These are phyloP conservation scores for Platynereis dumerilii DNA, from an alignment of 2,888 invertebrate species.

Conservation along the genomic window DNA sequence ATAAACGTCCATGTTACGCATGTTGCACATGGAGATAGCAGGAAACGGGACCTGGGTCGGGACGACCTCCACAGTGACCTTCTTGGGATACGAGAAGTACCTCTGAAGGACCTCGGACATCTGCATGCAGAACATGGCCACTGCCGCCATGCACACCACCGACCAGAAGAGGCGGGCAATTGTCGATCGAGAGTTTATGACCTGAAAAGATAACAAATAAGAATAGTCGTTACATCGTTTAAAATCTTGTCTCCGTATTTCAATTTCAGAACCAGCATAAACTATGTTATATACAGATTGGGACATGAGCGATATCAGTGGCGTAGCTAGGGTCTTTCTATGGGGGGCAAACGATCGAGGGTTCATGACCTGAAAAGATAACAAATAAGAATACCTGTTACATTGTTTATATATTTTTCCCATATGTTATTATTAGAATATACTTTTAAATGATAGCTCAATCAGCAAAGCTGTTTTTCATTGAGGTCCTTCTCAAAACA, in stretches of 20 bases:
- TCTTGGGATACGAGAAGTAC: conserved; percentile 38
- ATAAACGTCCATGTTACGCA: conserved; percentile 39
- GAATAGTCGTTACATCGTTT: no score
- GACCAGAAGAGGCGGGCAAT: conserved; percentile 35
- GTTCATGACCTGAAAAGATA: conserved; percentile 28
- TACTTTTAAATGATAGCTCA: no score
- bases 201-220: conserved; percentile 10
- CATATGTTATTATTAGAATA: no score
- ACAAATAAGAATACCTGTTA: not conserved
- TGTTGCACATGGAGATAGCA: conserved; percentile 39
- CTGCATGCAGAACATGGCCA: conserved; percentile 38
- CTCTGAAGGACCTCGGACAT: conserved; percentile 37
- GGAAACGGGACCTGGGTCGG: conserved; percentile 38
- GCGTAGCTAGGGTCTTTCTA: no score
- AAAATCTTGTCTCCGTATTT: no score
- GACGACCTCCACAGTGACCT: conserved; percentile 40
- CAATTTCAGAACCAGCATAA: no score
- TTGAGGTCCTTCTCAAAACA: no score
- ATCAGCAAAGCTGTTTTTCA: no score
- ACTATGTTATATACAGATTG: no score
- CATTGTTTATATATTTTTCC: no score
- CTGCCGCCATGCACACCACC: conserved; percentile 36
- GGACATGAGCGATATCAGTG: no score
- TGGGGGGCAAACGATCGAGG: conserved; percentile 29
- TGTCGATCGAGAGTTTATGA: conserved; percentile 34